Percentiles rank a stretch among this genome's conserved stretches.
Evolutionary conservation across 2,113 vertebrate species (phyloP).

Genomic region (Boleophthalmus pectinirostris): DNA sequence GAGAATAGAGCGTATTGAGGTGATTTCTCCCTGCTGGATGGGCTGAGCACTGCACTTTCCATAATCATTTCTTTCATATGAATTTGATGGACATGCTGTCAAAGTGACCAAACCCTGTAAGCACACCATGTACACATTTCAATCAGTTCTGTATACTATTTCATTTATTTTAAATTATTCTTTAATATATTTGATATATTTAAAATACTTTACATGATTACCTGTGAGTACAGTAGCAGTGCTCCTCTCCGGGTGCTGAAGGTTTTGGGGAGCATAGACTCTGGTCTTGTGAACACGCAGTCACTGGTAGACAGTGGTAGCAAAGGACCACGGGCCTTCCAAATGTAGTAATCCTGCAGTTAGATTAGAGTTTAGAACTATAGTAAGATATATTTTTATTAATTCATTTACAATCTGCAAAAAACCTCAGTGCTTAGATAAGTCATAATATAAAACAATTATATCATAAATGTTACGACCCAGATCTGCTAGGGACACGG

Average conservation of each 20-base stretch:
- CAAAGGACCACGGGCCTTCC: conserved; percentile 72
- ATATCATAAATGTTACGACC: too few species aligned
- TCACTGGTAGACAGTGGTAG: conserved; percentile 61
- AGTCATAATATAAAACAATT: neutral
- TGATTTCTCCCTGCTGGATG: conserved; percentile 48
- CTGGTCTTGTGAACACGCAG: conserved; percentile 40
- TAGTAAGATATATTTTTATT: neutral
- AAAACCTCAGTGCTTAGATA: neutral
- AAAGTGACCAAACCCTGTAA: conserved; percentile 69
- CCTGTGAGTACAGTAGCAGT: conserved; percentile 78
- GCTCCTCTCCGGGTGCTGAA: conserved; percentile 79
- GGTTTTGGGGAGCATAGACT: conserved; percentile 77
- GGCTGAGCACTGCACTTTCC: neutral
- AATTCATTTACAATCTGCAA: neutral
- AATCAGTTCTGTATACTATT: neutral
- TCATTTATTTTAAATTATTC: too few species aligned
- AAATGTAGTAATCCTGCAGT: conserved; percentile 82
- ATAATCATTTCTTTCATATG: conserved; percentile 38
- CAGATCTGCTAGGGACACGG: too few species aligned
- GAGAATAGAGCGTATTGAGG: conserved; percentile 71
- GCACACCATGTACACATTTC: neutral
- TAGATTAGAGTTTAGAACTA: neutral
- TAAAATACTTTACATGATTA: conserved; percentile 4
- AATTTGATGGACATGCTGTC: conserved; percentile 28
- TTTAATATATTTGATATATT: neutral